These are phyloP conservation scores for Schmidtea mediterranea DNA, from an alignment of 1,140 invertebrate species.

Conservation along the genomic window DNA sequence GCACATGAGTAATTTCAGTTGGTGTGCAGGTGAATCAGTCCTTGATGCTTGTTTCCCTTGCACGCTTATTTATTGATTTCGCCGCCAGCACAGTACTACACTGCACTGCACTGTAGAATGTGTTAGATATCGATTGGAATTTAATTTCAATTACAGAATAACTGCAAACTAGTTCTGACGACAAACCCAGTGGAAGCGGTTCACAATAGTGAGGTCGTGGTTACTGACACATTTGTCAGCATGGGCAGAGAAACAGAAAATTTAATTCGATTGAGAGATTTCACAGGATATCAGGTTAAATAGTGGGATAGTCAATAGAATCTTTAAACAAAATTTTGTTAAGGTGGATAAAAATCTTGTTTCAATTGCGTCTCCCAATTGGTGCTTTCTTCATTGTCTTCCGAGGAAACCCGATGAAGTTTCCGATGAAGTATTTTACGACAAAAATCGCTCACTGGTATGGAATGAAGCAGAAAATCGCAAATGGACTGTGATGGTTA, in stretches of 20 bases:
- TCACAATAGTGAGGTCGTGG: slow-evolving; percentile 12
- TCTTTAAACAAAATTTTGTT: neutral
- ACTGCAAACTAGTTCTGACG: slow-evolving; percentile 10
- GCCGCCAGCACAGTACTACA: no score
- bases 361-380: slow-evolving; percentile 11
- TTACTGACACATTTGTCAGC: slow-evolving; percentile 17
- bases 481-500: slow-evolving; percentile 18
- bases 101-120: no score
- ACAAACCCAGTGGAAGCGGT: slow-evolving; percentile 15
- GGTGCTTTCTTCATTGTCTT: slow-evolving; percentile 16
- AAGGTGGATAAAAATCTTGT: slow-evolving; percentile 10
- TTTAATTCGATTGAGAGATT: slow-evolving; percentile 11
- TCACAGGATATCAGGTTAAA: slow-evolving; percentile 14
- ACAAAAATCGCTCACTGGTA: slow-evolving; percentile 11
- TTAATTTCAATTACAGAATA: slow-evolving; percentile 6
- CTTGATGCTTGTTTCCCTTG: no score
- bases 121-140: no score
- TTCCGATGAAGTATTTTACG: slow-evolving; percentile 15
- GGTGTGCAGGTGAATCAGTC: no score
- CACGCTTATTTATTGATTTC: no score
- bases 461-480: slow-evolving; percentile 17
- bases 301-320: neutral
- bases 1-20: no score
- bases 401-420: slow-evolving; percentile 14
- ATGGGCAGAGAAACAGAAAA: slow-evolving; percentile 16